Conservation (phyloP, 2,797 vertebrate species). For the Ctenosaura bakeri region DNA sequence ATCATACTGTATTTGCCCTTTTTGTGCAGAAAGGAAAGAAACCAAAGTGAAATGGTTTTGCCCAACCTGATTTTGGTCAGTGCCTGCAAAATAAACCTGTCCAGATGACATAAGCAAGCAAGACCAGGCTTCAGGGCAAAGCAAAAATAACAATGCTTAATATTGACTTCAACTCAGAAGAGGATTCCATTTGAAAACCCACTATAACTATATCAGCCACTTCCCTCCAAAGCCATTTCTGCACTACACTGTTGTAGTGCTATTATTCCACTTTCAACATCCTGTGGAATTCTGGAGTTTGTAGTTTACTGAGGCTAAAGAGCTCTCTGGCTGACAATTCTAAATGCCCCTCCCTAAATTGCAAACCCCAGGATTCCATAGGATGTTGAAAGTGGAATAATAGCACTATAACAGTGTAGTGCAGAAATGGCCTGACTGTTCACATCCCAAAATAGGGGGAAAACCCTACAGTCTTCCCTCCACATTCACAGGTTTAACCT, state of each 20-base stretch:
- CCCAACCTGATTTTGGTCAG: background rate
- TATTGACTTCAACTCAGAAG: background rate
- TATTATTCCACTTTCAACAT: too few relatives aligned
- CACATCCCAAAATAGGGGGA: background rate
- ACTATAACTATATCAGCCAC: background rate
- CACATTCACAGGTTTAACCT: too few relatives aligned
- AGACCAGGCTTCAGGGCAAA: background rate
- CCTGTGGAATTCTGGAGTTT: too few relatives aligned
- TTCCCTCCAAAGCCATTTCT: background rate
- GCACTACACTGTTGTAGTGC: too few relatives aligned
- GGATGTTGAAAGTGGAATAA: too few relatives aligned
- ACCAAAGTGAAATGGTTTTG: background rate
- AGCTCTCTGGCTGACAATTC: too few relatives aligned
- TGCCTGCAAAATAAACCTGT: background rate
- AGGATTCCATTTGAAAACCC: background rate
- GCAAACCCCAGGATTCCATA: too few relatives aligned
- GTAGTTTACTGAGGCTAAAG: too few relatives aligned
- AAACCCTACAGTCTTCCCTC: too few relatives aligned
- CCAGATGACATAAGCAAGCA: background rate
- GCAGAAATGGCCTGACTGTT: background rate
- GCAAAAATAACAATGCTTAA: background rate
- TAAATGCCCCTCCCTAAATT: too few relatives aligned
- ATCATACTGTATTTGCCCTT: background rate
- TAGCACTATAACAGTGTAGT: too few relatives aligned
- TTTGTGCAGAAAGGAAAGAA: background rate